Conservation (phyloP, 2,113 vertebrate species). For the Baryphthengus martii region DNA sequence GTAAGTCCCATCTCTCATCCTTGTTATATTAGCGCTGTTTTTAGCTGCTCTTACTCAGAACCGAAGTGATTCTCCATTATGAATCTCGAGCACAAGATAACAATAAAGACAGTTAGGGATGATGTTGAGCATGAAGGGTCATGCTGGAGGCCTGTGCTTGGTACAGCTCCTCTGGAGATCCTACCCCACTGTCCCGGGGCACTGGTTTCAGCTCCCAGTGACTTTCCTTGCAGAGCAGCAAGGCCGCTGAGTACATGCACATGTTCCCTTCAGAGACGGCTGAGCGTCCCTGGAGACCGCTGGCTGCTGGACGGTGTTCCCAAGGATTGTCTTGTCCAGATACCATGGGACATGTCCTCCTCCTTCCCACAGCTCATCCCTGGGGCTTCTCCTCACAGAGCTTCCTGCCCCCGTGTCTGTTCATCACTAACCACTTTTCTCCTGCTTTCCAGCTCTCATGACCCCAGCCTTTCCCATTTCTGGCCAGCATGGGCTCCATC, state of each 20-base stretch:
- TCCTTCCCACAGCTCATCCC: background rate
- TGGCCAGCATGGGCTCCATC: background rate
- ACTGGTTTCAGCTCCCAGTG: background rate
- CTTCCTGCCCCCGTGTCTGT: background rate
- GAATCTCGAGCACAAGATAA: background rate
- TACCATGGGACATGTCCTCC: background rate
- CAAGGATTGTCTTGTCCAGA: background rate
- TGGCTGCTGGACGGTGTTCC: background rate
- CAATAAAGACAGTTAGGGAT: background rate
- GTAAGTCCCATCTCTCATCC: background rate
- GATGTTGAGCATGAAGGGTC: background rate
- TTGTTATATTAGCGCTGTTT: constrained; percentile 19
- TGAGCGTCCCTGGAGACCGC: background rate
- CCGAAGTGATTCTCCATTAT: background rate
- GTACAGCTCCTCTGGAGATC: background rate
- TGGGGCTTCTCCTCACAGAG: background rate
- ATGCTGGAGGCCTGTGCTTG: background rate
- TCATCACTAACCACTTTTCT: background rate
- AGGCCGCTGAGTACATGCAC: background rate
- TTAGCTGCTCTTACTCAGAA: constrained; percentile 33
- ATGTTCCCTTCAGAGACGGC: background rate
- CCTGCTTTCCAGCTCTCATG: background rate
- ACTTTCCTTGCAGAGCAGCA: background rate
- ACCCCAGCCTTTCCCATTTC: background rate
- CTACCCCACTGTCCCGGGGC: background rate